Evolutionary conservation across 2,888 invertebrate genomes (phyloP).

Genomic region (Meteorus colon): DNA sequence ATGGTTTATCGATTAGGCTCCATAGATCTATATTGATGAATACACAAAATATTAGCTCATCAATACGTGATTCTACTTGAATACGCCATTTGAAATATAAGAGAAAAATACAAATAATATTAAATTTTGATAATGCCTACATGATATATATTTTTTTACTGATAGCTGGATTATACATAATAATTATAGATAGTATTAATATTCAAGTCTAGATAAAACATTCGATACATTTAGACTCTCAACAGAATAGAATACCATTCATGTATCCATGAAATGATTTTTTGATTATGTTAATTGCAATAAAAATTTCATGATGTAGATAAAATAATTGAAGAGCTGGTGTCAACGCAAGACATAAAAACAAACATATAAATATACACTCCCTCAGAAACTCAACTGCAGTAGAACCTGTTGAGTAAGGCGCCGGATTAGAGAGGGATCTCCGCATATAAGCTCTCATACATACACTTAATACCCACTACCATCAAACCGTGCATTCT

Average conservation of each 20-base stretch:
- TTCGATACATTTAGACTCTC: too few relatives aligned
- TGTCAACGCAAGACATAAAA: background rate
- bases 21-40: background rate
- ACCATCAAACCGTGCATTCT: background rate
- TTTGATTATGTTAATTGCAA: background rate
- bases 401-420: slow-evolving; percentile 32
- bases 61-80: background rate
- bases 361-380: background rate
- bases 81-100: background rate
- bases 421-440: slow-evolving; percentile 11
- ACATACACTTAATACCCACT: slow-evolving; percentile 33
- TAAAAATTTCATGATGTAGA: background rate
- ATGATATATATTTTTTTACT: too few relatives aligned
- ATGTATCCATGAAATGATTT: too few relatives aligned
- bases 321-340: background rate
- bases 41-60: background rate
- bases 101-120: background rate
- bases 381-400: background rate
- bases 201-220: too few relatives aligned
- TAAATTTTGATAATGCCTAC: too few relatives aligned
- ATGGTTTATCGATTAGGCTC: background rate
- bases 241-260: too few relatives aligned
- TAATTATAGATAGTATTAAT: too few relatives aligned
- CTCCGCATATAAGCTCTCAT: slow-evolving; percentile 3
- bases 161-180: too few relatives aligned